Evolutionary conservation across 2,797 vertebrate species (phyloP), one percentile per base, ranked within the genome.

Genomic region (Chelon auratus): DNA sequence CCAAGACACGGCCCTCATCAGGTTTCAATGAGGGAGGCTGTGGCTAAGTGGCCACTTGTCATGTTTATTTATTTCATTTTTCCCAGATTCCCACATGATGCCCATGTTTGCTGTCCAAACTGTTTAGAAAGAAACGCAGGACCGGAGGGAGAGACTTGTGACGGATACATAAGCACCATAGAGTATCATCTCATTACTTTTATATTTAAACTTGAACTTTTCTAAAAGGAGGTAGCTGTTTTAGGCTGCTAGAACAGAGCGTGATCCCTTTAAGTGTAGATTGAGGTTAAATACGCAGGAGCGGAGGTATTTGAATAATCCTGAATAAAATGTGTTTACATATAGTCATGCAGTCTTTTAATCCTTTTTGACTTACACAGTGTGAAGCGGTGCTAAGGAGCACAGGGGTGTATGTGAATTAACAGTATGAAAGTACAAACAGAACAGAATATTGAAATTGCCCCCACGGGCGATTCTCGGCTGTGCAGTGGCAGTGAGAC

Each of bases 1-100:
- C 84, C 40, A 68, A 89, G 92, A 91, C 90, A 83, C 79, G 72
- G 77, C 89, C 87, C 90, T 94, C 92, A 91, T 94, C 92, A 93
- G 85, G 89, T 94, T 94, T 92, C 93, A 91, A 85, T 83, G 85
- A 90, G 90, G 85, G 82, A 91, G 89, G 85, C 92, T 90, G 89
- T 66, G 90, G 91, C 90, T 95, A 94, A 95, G 93, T 94, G 92
- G 92, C 90, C 90, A 89, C 93, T 94, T 94, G 93, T 94, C 93
- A 93, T 93, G 88, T 91, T 92, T 94, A 91, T 93, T 93, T 93
- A 93, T 94, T 94, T 93, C 52, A 91, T 93, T 93, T 90, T 86
- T 87, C 7, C 7, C 64, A 51, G 71, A 81, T 87, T 71, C 81
- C 65, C 83, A 86, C 84, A 86, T 86, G 86, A 87, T 74, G 84